phyloP scores from a whole-genome alignment of 2,113 vertebrate species.

The Syngnathoides biaculeatus region DNA sequence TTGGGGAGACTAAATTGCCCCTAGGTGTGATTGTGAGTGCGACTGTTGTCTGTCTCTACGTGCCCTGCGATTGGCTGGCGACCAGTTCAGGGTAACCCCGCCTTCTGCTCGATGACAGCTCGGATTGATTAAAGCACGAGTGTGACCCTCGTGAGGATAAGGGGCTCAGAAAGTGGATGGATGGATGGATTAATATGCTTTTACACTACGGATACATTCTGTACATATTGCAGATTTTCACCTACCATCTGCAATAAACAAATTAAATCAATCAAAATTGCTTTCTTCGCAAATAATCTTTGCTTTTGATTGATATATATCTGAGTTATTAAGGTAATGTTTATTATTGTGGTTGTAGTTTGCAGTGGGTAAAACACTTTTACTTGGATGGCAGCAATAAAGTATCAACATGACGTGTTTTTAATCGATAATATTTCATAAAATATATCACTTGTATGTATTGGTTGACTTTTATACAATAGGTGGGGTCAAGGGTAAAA shows the following conservation, averaged over 20 bases:
- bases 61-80: no score
- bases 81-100: no score
- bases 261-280: neutral
- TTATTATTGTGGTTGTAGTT: neutral
- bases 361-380: neutral
- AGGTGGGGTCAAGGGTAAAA: neutral
- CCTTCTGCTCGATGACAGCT: no score
- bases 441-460: neutral
- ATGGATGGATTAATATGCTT: no score
- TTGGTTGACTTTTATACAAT: neutral
- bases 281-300: neutral
- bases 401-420: neutral
- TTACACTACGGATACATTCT: no score
- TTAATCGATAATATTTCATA: neutral
- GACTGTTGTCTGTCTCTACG: no score
- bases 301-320: neutral
- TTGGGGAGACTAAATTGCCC: no score
- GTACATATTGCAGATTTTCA: no score
- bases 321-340: neutral
- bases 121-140: no score
- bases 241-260: neutral
- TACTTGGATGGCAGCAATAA: neutral
- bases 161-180: no score
- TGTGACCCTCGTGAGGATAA: no score
- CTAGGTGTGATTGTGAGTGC: no score